These are phyloP conservation scores for Tipula confusa DNA, from an alignment of 2,888 invertebrate species.

Conservation along the genomic window DNA sequence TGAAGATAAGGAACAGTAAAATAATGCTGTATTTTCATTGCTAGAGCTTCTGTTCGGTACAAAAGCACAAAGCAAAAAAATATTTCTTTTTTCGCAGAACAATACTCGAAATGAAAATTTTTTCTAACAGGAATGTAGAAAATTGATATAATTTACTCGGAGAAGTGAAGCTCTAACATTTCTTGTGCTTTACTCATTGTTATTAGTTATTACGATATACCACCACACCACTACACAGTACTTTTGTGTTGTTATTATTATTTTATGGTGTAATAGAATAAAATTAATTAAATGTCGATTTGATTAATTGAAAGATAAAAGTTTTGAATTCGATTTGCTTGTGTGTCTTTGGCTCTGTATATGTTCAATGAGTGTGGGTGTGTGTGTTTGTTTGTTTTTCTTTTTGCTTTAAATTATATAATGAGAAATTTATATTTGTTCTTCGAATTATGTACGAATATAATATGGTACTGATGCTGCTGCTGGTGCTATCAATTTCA, in stretches of 20 bases:
- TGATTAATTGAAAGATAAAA: conserved; percentile 25
- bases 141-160: neutral
- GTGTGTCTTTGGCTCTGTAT: no score
- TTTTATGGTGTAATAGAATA: neutral
- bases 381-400: no score
- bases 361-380: no score
- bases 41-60: neutral
- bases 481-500: neutral
- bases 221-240: neutral
- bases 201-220: neutral
- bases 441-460: neutral
- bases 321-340: neutral
- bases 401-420: neutral
- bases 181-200: neutral
- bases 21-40: neutral
- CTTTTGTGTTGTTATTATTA: neutral
- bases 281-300: conserved; percentile 20
- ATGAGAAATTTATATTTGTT: neutral
- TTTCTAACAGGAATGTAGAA: neutral
- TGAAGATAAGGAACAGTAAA: neutral
- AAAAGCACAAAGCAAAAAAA: neutral
- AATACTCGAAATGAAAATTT: neutral
- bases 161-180: neutral
- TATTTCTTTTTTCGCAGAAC: neutral
- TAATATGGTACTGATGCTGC: neutral